phyloP scores from a whole-genome alignment of 2,797 vertebrate species.

The Chaetodon trifasciatus region DNA sequence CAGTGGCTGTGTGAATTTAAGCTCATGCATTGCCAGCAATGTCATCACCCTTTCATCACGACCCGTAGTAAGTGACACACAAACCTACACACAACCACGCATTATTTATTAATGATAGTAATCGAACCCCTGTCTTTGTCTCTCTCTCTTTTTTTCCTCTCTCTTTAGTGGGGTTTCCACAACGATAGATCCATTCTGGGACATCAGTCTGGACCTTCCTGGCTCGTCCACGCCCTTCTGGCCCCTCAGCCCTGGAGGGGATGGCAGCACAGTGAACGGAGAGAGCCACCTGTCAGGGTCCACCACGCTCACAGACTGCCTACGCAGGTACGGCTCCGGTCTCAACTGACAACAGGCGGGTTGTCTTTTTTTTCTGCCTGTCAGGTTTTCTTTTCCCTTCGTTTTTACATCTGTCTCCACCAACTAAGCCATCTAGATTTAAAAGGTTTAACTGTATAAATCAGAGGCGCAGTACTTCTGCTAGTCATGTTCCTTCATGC shows the following conservation, averaged over 20 bases:
- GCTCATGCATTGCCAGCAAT: conserved; percentile 44
- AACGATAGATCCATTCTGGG: conserved; percentile 99
- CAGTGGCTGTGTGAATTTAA: conserved; percentile 32
- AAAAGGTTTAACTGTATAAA: background rate
- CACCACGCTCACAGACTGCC: conserved; percentile 97
- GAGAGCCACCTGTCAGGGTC: conserved; percentile 94
- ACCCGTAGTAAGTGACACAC: conserved; percentile 40
- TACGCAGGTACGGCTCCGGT: conserved; percentile 89
- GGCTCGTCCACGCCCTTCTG: conserved; percentile 98
- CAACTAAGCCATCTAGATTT: background rate
- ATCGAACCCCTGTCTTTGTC: background rate
- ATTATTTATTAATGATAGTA: conserved; percentile 34
- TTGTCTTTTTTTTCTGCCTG: background rate
- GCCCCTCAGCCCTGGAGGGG: conserved; percentile 96
- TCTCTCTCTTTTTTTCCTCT: background rate
- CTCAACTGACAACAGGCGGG: background rate
- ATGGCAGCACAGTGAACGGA: conserved; percentile 95
- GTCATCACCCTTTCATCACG: conserved; percentile 74
- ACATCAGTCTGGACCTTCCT: conserved; percentile 97
- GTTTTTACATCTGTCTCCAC: background rate
- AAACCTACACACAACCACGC: conserved; percentile 9
- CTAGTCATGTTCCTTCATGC: background rate
- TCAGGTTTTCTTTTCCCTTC: background rate
- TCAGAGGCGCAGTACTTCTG: background rate
- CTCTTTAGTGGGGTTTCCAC: conserved; percentile 94